A percentile compares a stretch with the other conserved stretches of the same genome.
Evolutionary conservation across 2,797 vertebrate species (phyloP).

Genomic region (Anguilla obscura): DNA sequence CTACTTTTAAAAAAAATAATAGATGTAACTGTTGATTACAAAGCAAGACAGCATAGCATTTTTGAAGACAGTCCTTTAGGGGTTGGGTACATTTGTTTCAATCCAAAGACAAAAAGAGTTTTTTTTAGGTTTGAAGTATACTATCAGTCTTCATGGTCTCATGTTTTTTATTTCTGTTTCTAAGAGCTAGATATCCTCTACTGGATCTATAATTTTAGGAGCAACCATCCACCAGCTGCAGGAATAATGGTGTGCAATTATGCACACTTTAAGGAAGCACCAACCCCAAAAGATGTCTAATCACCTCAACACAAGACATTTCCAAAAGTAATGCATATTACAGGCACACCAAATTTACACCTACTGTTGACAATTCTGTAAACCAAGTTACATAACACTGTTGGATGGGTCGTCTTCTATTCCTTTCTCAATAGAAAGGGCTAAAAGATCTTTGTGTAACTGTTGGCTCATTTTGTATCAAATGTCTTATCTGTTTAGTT

Average conservation of each 20-base stretch:
- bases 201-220: neutral
- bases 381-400: conserved; percentile 75
- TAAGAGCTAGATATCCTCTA: neutral
- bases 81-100: conserved; percentile 14
- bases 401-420: conserved; percentile 68
- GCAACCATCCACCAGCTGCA: neutral
- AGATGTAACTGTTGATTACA: neutral
- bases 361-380: conserved; percentile 21
- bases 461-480: conserved; percentile 17
- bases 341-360: neutral
- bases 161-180: neutral
- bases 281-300: conserved; percentile 7
- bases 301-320: neutral
- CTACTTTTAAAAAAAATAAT: neutral
- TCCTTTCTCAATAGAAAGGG: conserved; percentile 59
- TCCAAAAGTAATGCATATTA: conserved; percentile 2
- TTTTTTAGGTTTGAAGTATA: neutral
- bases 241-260: neutral
- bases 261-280: neutral
- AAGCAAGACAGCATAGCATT: neutral
- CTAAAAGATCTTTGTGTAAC: conserved; percentile 52
- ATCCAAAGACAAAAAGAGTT: neutral
- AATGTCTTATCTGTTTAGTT: conserved; percentile 51
- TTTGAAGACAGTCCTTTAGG: neutral
- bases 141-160: neutral